phyloP scores from a whole-genome alignment of 2,113 vertebrate genomes.

The Tilapia sparmanii region DNA sequence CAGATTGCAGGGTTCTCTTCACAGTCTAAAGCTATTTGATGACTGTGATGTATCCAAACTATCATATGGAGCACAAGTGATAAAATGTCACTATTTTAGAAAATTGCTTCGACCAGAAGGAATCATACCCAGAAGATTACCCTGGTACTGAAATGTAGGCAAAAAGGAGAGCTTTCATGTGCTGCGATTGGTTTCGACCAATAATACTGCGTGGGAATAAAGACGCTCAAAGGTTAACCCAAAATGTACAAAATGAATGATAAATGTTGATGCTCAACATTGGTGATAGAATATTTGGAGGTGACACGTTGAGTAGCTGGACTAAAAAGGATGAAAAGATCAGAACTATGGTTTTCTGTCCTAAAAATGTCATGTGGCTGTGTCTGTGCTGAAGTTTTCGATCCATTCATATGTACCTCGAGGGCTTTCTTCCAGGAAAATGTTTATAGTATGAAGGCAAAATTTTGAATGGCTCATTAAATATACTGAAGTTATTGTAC shows the following conservation, averaged over 20 bases:
- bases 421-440: neutral
- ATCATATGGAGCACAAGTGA: neutral
- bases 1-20: neutral
- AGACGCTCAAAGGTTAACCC: neutral
- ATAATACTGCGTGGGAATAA: neutral
- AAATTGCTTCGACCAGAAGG: neutral
- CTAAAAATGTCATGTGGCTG: too few species aligned
- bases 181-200: neutral
- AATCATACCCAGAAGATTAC: neutral
- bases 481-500: neutral
- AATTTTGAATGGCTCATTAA: neutral
- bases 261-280: too few species aligned
- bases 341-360: too few species aligned
- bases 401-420: neutral
- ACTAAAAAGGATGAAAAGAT: too few species aligned
- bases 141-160: neutral
- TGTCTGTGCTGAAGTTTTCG: fast-evolving
- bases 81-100: neutral
- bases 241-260: too few species aligned
- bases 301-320: too few species aligned
- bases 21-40: neutral
- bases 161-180: neutral
- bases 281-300: too few species aligned
- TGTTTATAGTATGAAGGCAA: neutral
- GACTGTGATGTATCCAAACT: neutral